Conservation (phyloP, 2,888 invertebrate species). For the Melangyna quadrimaculata region DNA sequence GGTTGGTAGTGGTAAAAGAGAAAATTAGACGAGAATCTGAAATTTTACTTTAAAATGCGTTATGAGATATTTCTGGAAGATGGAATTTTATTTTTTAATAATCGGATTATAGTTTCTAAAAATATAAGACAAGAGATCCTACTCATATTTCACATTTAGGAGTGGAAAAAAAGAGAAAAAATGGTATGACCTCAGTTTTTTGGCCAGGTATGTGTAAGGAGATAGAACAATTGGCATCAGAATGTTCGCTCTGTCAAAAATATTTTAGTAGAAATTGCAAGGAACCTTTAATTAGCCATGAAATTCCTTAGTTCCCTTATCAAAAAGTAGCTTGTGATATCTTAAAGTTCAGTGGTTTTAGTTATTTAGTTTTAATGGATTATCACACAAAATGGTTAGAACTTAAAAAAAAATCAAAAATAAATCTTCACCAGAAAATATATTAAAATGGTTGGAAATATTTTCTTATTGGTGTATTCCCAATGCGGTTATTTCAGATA, state of each 20-base stretch:
- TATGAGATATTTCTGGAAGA: conserved; percentile 21
- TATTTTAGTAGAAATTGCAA: no score
- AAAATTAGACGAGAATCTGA: not conserved
- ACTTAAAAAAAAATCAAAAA: conserved; percentile 19
- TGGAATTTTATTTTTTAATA: conserved; percentile 31
- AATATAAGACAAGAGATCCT: no score
- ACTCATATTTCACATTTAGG: conserved; percentile 75
- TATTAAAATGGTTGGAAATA: conserved; percentile 30
- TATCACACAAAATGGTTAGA: conserved; percentile 38
- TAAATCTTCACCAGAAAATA: conserved; percentile 22
- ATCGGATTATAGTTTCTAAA: conserved; percentile 62
- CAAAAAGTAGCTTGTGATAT: conserved; percentile 25
- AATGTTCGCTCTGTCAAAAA: no score
- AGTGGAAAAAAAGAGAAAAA: conserved; percentile 73
- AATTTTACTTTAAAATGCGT: not conserved
- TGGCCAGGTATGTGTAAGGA: no score
- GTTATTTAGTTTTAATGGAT: conserved; percentile 32
- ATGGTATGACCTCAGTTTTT: no score
- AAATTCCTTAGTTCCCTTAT: no score
- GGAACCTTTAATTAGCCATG: no score
- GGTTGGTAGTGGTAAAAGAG: not conserved
- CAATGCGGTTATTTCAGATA: not conserved
- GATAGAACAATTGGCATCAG: no score
- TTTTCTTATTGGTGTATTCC: conserved; percentile 14
- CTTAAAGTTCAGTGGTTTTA: conserved; percentile 7